Evolutionary conservation across 2,113 vertebrate genomes (phyloP), one percentile per base, ranked within the genome.

Genomic region (Petromus typicus): DNA sequence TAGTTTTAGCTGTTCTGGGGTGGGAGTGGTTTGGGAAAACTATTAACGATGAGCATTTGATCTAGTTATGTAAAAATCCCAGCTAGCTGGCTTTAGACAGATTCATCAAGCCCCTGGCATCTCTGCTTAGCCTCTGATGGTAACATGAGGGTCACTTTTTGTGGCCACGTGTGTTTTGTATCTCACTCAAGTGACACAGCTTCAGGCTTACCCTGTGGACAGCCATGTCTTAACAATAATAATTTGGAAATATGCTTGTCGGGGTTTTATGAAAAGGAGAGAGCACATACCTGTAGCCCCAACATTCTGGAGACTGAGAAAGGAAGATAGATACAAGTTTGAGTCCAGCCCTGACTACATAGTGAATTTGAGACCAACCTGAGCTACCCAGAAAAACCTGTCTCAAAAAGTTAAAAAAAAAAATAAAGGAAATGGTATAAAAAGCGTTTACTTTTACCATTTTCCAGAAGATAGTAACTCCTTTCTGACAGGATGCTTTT

Each of bases 31-130:
- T 51, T 71, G 48, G 40, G 51, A 27, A 64, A 95, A 82, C 71
- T 40, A 75, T 48, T 59, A 32, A 61, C 86, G 81, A 43, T 54
- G 54, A 9, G 51, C 78, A n/a, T 30, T 86, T 40, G 75, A 81
- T 69, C 82, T 92, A 92, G 94, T 97, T 81, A 76, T 80, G 84
- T 75, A 87, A 94, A 95, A 81, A 86, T 48, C 40, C 88, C 83
- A 92, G 86, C 23, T 81, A 89, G 79, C 73, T 94, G 91, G 59
- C 48, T 84, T 86, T 81, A n/a, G 30, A 83, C 71, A 34, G 45
- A 78, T 86, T 87, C 64, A 79, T 85, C 88, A 69, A 89, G 95
- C 25, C 79, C 16, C 61, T 56, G 91, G 67, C 73, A 40, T 76
- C 37, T 86, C 81, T 63, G 30, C 48, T 90, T 64, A 45, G 43